Evolutionary conservation across 1,140 invertebrate genomes (phyloP).

Genomic region (Lasaia peninsularis): DNA sequence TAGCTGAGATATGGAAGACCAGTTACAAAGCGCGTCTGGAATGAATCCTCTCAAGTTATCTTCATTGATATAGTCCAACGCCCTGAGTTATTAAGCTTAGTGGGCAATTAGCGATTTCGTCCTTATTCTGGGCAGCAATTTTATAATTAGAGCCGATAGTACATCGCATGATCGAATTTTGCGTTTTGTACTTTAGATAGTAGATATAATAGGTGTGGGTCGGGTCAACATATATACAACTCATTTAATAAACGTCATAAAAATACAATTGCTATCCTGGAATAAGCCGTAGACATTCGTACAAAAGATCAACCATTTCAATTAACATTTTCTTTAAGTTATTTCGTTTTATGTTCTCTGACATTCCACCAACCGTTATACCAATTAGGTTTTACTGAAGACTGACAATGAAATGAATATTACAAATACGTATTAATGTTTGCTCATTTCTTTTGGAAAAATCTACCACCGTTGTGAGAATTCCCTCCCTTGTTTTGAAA

Average conservation of each 20-base stretch:
- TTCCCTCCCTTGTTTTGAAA: slow-evolving; percentile 51
- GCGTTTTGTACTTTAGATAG: slow-evolving; percentile 41
- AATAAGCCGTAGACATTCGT: slow-evolving; percentile 28
- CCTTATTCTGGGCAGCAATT: slow-evolving; percentile 68
- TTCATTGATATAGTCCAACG: slow-evolving; percentile 39
- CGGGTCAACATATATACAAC: slow-evolving; percentile 30
- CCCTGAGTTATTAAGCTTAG: slow-evolving; percentile 19
- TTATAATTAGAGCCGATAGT: slow-evolving; percentile 52
- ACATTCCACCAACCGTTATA: slow-evolving; percentile 47
- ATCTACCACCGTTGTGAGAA: slow-evolving; percentile 51
- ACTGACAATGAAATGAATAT: slow-evolving; percentile 49
- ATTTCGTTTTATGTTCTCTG: slow-evolving; percentile 56
- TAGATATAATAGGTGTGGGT: slow-evolving; percentile 44
- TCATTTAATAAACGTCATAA: slow-evolving; percentile 1
- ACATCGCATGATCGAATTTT: slow-evolving; percentile 52
- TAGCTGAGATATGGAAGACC: slow-evolving; percentile 98
- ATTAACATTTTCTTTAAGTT: slow-evolving; percentile 9
- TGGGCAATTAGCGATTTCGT: slow-evolving; percentile 54
- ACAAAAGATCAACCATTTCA: slow-evolving; percentile 12
- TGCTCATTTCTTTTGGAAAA: slow-evolving; percentile 14
- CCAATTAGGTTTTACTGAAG: slow-evolving; percentile 64
- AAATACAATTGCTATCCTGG: slow-evolving; percentile 46
- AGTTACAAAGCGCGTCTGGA: slow-evolving; percentile 95
- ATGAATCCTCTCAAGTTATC: slow-evolving; percentile 65
- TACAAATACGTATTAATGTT: slow-evolving; percentile 68